Conservation (phyloP, 2,113 vertebrate genomes). For the Girardinichthys multiradiatus region DNA sequence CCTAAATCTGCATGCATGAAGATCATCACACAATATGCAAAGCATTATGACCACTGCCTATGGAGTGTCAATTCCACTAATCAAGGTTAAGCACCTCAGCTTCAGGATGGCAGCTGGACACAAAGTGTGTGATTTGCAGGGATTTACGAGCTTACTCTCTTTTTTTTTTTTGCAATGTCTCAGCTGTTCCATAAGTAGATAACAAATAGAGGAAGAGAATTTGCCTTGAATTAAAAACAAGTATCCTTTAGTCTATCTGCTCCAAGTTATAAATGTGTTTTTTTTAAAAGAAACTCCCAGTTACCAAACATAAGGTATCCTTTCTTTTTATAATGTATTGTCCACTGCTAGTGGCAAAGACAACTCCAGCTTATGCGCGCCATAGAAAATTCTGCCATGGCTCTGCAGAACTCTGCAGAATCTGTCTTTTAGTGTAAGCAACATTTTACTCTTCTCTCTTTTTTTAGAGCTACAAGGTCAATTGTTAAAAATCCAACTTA, state of each 20-base stretch:
- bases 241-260: conserved; percentile 39
- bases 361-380: conserved; percentile 38
- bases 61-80: conserved; percentile 22
- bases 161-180: conserved; percentile 31
- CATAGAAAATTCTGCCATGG: conserved; percentile 11
- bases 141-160: conserved; percentile 36
- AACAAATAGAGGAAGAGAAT: conserved; percentile 61
- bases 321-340: conserved; percentile 56
- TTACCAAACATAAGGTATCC: background rate
- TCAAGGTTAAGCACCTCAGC: conserved; percentile 17
- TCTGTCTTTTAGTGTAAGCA: conserved; percentile 7
- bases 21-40: background rate
- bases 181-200: conserved; percentile 37
- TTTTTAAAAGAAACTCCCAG: background rate
- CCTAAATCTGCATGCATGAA: conserved; percentile 35
- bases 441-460: background rate
- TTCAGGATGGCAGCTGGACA: conserved; percentile 3
- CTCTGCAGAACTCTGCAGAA: conserved; percentile 19
- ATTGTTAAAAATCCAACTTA: background rate
- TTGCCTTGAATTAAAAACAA: conserved; percentile 37
- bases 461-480: background rate
- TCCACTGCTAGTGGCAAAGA: conserved; percentile 29
- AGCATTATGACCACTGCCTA: conserved; percentile 8
- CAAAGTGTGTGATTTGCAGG: conserved; percentile 40
- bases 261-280: conserved; percentile 5